Evolutionary conservation across 2,888 invertebrate genomes (phyloP).

Genomic region (Frankliniella intonsa): DNA sequence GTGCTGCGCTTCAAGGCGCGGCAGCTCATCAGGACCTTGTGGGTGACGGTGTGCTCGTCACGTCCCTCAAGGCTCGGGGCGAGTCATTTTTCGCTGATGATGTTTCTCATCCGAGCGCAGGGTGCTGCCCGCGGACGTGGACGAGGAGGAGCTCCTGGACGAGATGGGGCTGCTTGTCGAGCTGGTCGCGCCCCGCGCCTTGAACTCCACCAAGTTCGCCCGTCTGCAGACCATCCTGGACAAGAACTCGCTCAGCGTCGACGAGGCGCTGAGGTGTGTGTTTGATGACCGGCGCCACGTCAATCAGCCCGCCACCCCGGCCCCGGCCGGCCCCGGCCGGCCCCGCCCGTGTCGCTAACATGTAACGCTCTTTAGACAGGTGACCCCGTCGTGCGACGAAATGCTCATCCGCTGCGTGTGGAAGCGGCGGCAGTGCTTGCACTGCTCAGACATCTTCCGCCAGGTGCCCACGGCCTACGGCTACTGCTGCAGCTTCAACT

Average conservation of each 20-base stretch:
- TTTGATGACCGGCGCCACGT: neutral
- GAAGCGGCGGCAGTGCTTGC: slow-evolving; percentile 45
- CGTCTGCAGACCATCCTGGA: slow-evolving; percentile 42
- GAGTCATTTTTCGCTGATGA: neutral
- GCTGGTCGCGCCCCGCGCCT: slow-evolving; percentile 41
- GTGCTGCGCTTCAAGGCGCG: slow-evolving; percentile 44
- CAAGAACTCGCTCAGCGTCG: slow-evolving; percentile 39
- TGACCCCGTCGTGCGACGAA: slow-evolving; percentile 53
- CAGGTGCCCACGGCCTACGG: slow-evolving; percentile 51
- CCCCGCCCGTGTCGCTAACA: no score
- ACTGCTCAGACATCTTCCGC: slow-evolving; percentile 53
- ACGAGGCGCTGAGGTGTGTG: slow-evolving; percentile 37
- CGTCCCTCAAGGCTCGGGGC: neutral
- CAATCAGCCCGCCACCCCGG: no score
- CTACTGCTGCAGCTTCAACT: slow-evolving; percentile 63
- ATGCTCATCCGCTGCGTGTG: slow-evolving; percentile 56
- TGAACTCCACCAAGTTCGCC: slow-evolving; percentile 40
- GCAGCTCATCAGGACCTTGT: slow-evolving; percentile 54
- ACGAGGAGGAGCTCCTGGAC: slow-evolving; percentile 46
- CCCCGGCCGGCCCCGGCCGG: no score
- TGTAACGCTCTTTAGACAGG: slow-evolving; percentile 42
- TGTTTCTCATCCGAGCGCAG: slow-evolving; percentile 42
- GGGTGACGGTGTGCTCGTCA: slow-evolving; percentile 45
- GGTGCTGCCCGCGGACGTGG: slow-evolving; percentile 45
- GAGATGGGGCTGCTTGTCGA: slow-evolving; percentile 42